phyloP scores from a whole-genome alignment of 1,140 invertebrate genomes.

The Drosophila novamexicana region DNA sequence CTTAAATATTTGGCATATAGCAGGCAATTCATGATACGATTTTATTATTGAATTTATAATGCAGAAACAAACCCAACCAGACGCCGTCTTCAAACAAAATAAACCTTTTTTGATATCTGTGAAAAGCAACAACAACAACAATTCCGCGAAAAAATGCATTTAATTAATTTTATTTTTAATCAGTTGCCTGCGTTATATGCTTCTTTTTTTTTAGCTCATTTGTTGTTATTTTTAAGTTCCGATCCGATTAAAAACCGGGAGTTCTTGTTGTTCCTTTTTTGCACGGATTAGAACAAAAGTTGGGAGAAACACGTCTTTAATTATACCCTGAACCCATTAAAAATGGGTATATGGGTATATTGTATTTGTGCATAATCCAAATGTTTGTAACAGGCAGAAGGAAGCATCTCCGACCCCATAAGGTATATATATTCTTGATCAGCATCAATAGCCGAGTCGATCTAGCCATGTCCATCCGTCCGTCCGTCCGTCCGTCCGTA shows the following conservation, averaged over 20 bases:
- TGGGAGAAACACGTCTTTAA: no score
- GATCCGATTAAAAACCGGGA: slow-evolving; percentile 6
- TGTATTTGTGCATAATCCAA: no score
- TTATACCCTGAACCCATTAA: no score
- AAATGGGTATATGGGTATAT: no score
- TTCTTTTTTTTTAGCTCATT: background rate
- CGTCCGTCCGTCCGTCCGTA: no score
- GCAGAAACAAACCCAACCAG: slow-evolving; percentile 10
- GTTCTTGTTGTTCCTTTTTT: slow-evolving; percentile 35
- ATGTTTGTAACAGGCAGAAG: no score
- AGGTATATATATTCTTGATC: no score
- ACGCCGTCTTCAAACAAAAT: slow-evolving; percentile 30
- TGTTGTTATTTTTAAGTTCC: slow-evolving; percentile 1
- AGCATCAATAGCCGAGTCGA: no score
- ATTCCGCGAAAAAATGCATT: slow-evolving; percentile 26
- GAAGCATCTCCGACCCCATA: no score
- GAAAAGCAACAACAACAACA: background rate
- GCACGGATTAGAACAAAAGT: slow-evolving; percentile 46
- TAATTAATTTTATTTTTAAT: slow-evolving; percentile 6
- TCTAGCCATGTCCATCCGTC: no score
- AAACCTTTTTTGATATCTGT: background rate
- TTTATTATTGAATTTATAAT: slow-evolving; percentile 54
- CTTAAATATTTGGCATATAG: slow-evolving; percentile 57
- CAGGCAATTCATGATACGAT: slow-evolving; percentile 38
- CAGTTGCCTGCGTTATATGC: background rate